These are phyloP conservation scores for Eidolon dupreanum DNA, from an alignment of 2,797 vertebrate genomes.

Conservation along the genomic window DNA sequence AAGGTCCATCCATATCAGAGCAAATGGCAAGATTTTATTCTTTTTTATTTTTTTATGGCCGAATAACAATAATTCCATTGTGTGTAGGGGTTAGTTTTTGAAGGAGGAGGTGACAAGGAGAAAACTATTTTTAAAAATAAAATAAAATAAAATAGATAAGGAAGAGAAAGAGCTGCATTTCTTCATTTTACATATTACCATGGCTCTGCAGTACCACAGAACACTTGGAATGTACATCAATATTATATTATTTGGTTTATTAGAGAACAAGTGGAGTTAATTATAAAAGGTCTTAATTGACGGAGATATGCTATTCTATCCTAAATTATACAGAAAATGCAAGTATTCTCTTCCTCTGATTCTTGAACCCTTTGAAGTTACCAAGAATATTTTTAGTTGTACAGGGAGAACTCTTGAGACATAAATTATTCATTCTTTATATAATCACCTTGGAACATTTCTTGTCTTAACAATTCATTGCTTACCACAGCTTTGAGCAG, in stretches of 20 bases:
- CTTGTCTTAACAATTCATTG: not conserved
- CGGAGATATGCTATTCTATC: not conserved
- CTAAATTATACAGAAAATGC: not conserved
- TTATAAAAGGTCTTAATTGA: not conserved
- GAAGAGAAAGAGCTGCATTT: not conserved
- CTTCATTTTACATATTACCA: not conserved
- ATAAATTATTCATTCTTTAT: conserved; percentile 3
- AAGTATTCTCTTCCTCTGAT: not conserved
- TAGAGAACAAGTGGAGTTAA: not conserved
- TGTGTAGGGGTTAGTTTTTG: not conserved
- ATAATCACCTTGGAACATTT: not conserved
- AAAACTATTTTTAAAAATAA: not conserved
- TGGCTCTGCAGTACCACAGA: not conserved
- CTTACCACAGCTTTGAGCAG: not conserved
- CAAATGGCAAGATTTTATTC: not conserved
- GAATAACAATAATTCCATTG: not conserved
- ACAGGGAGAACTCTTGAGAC: not conserved
- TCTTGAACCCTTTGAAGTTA: not conserved
- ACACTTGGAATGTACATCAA: not conserved
- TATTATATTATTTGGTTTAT: not conserved
- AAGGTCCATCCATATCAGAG: not conserved
- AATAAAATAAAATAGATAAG: not conserved
- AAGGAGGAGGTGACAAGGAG: not conserved
- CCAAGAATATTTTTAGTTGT: not conserved
- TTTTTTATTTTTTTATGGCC: not conserved